These are phyloP conservation scores for Stegana nigrithorax DNA, from an alignment of 2,888 invertebrate species.

Conservation along the genomic window DNA sequence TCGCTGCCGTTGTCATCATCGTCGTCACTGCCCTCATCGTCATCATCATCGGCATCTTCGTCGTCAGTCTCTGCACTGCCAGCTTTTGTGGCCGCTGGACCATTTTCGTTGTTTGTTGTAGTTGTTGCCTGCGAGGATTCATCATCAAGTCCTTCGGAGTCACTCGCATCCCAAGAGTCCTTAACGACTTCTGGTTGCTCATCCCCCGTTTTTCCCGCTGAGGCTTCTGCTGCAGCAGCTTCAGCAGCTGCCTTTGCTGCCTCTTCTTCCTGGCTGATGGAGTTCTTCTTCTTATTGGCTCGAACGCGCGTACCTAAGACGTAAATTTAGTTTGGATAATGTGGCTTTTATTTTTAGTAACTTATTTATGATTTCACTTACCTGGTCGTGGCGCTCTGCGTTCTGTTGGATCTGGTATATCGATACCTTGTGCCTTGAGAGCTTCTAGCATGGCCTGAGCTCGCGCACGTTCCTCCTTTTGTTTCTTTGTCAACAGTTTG, in stretches of 20 bases:
- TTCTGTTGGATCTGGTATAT: constrained; percentile 80
- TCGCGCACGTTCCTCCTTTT: constrained; percentile 89
- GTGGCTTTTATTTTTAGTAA: not conserved
- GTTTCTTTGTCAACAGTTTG: constrained; percentile 91
- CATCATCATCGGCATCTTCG: constrained; percentile 58
- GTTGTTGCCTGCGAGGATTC: constrained; percentile 69
- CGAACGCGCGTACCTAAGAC: constrained; percentile 78
- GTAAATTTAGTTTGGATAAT: too few species aligned
- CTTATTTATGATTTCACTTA: constrained; percentile 18
- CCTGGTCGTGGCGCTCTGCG: constrained; percentile 72
- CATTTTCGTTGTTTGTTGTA: constrained; percentile 56
- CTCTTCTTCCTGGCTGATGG: constrained; percentile 66
- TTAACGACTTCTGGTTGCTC: constrained; percentile 71
- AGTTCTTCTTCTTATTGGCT: constrained; percentile 78
- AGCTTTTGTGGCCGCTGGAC: constrained; percentile 31
- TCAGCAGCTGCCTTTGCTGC: constrained; percentile 49
- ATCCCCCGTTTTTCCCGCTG: constrained; percentile 38
- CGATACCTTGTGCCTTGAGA: constrained; percentile 88
- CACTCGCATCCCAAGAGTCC: constrained; percentile 88
- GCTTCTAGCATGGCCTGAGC: constrained; percentile 91
- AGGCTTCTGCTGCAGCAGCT: constrained; percentile 60
- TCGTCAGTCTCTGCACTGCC: constrained; percentile 30
- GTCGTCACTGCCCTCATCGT: constrained; percentile 69
- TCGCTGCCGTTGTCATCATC: constrained; percentile 48
- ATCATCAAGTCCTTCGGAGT: constrained; percentile 67